These are phyloP conservation scores for Corticium candelabrum DNA, from an alignment of 37 sponge, comb jelly and placozoan species.

Conservation along the genomic window DNA sequence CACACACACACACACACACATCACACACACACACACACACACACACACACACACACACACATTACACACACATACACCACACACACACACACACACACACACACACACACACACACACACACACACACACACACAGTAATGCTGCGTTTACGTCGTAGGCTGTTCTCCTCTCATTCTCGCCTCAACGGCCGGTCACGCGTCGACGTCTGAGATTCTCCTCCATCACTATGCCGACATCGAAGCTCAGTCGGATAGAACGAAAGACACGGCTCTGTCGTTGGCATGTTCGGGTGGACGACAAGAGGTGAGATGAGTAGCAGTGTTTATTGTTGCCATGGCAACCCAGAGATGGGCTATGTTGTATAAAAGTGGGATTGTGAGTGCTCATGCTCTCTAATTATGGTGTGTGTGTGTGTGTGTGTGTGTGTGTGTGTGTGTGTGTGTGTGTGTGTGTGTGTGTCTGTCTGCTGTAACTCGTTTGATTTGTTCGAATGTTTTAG, in stretches of 20 bases:
- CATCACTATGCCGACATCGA: conserved; percentile 76
- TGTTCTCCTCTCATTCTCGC: not conserved
- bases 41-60: not conserved
- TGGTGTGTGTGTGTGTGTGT: too few relatives aligned
- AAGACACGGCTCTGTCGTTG: conserved; percentile 81
- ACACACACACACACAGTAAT: not conserved
- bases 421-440: not conserved
- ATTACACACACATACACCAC: not conserved
- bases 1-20: not conserved
- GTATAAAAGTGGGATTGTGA: too few relatives aligned
- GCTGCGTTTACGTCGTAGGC: not conserved
- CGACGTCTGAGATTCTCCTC: conserved; percentile 64
- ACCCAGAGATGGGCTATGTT: too few relatives aligned
- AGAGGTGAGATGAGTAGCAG: conserved; percentile 32
- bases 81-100: not conserved
- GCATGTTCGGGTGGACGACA: conserved; percentile 83
- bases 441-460: not conserved
- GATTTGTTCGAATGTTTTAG: conserved; percentile 13
- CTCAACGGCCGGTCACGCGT: conserved; percentile 39
- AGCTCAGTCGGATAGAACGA: conserved; percentile 76
- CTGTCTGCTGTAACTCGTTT: not conserved
- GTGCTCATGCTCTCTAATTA: too few relatives aligned
- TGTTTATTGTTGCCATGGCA: not conserved
- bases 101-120: not conserved
- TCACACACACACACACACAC: not conserved